phyloP scores from a whole-genome alignment of 2,888 invertebrate species.

The Coleophora flavipennella region DNA sequence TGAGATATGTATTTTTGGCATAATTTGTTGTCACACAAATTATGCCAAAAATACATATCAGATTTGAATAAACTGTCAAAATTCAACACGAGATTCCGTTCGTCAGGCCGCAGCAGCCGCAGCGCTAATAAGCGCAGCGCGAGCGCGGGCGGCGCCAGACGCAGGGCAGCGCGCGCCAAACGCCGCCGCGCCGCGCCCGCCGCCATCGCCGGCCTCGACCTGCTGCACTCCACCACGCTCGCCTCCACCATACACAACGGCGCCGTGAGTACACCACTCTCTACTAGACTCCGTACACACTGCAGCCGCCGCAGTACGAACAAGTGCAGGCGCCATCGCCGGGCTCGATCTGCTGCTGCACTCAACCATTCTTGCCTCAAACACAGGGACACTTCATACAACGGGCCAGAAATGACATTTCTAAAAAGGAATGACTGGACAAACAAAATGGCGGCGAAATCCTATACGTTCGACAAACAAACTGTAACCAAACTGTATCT shows the following conservation, averaged over 20 bases:
- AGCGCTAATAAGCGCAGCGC: slow-evolving; percentile 57
- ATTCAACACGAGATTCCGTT: neutral
- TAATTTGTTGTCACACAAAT: too few species aligned
- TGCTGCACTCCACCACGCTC: slow-evolving; percentile 90
- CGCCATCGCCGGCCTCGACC: slow-evolving; percentile 87
- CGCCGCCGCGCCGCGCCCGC: slow-evolving; percentile 64
- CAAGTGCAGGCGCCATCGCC: slow-evolving; percentile 77
- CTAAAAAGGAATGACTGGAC: too few species aligned
- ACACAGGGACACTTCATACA: too few species aligned
- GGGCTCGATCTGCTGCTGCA: slow-evolving; percentile 91
- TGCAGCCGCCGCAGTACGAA: too few species aligned
- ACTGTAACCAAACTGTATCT: too few species aligned
- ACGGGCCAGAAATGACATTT: too few species aligned
- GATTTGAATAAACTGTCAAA: too few species aligned
- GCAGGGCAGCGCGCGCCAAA: slow-evolving; percentile 48
- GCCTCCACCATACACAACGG: slow-evolving; percentile 87
- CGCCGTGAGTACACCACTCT: slow-evolving; percentile 37
- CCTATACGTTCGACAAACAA: too few species aligned
- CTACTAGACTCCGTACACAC: neutral
- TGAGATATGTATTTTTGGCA: too few species aligned
- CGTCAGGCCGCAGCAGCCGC: slow-evolving; percentile 51
- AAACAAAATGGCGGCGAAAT: too few species aligned
- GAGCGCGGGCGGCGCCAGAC: slow-evolving; percentile 59
- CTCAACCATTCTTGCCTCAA: slow-evolving; percentile 89
- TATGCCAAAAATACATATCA: too few species aligned